Evolutionary conservation across 2,888 invertebrate species (phyloP).

Genomic region (Allolobophora icterica): DNA sequence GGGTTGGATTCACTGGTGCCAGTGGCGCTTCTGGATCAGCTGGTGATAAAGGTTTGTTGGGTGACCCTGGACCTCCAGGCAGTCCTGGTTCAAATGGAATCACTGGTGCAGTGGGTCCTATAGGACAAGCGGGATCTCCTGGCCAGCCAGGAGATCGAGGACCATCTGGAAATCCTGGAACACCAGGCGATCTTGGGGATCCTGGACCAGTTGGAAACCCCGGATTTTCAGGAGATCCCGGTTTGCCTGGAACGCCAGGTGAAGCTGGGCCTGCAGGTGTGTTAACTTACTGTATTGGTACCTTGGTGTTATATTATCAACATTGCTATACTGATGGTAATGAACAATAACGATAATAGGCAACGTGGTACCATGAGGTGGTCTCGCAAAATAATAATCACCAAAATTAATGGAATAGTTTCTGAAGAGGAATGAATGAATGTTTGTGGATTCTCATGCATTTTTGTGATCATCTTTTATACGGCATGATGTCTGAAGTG

Average conservation of each 20-base stretch:
- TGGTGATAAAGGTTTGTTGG: conserved; percentile 36
- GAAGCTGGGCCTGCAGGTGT: conserved; percentile 36
- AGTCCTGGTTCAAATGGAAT: conserved; percentile 32
- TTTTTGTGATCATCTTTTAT: background rate
- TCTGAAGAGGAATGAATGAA: background rate
- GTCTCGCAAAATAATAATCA: conserved; percentile 18
- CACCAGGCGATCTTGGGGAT: conserved; percentile 37
- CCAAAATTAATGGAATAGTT: background rate
- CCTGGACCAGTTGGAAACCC: conserved; percentile 38
- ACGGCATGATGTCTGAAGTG: background rate
- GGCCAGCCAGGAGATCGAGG: conserved; percentile 45
- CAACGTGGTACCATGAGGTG: background rate
- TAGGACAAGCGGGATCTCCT: conserved; percentile 31
- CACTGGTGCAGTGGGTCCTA: background rate
- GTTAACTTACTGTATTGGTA: background rate
- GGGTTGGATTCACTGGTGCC: conserved; percentile 34
- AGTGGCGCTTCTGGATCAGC: conserved; percentile 32
- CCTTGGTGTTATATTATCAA: background rate
- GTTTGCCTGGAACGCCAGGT: conserved; percentile 39
- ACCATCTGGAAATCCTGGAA: conserved; percentile 42
- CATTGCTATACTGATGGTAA: conserved; percentile 28
- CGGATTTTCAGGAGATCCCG: conserved; percentile 38
- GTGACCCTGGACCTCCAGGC: conserved; percentile 38
- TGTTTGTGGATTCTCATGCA: background rate
- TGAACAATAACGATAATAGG: background rate